These are phyloP conservation scores for Pristionchus japonicus DNA, from an alignment of 2,888 invertebrate genomes.

Conservation along the genomic window DNA sequence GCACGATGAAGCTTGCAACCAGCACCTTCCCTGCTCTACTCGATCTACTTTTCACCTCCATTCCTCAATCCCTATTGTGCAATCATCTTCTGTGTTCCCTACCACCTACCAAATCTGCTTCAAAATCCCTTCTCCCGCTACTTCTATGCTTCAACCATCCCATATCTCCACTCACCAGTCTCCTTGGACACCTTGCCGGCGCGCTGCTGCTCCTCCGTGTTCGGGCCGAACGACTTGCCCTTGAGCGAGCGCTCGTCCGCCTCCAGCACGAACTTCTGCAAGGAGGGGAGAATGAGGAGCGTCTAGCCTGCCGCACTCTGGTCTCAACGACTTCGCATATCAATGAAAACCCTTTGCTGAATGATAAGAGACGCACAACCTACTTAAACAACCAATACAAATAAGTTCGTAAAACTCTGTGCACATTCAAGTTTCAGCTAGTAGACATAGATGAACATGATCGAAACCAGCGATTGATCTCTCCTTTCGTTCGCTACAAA, in stretches of 20 bases:
- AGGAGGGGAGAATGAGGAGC: too few relatives aligned
- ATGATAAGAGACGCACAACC: too few relatives aligned
- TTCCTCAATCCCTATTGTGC: too few relatives aligned
- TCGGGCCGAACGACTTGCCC: constrained; percentile 63
- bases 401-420: too few relatives aligned
- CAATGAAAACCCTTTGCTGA: too few relatives aligned
- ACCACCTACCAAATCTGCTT: background rate
- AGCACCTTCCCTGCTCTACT: background rate
- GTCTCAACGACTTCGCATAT: background rate
- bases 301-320: background rate
- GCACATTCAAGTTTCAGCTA: too few relatives aligned
- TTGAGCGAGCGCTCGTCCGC: constrained; percentile 69
- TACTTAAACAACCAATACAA: too few relatives aligned
- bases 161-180: constrained; percentile 52
- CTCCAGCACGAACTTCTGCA: constrained; percentile 64
- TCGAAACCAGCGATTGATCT: too few relatives aligned
- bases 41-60: background rate
- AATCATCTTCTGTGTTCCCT: too few relatives aligned
- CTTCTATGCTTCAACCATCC: background rate
- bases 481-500: too few relatives aligned
- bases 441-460: too few relatives aligned
- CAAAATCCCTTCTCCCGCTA: too few relatives aligned
- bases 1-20: background rate
- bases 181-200: constrained; percentile 51
- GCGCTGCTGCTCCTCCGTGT: constrained; percentile 65